Evolutionary conservation across 2,113 vertebrate genomes (phyloP), one percentile per base, ranked within the genome.

Genomic region (Emydocephalus ijimae): DNA sequence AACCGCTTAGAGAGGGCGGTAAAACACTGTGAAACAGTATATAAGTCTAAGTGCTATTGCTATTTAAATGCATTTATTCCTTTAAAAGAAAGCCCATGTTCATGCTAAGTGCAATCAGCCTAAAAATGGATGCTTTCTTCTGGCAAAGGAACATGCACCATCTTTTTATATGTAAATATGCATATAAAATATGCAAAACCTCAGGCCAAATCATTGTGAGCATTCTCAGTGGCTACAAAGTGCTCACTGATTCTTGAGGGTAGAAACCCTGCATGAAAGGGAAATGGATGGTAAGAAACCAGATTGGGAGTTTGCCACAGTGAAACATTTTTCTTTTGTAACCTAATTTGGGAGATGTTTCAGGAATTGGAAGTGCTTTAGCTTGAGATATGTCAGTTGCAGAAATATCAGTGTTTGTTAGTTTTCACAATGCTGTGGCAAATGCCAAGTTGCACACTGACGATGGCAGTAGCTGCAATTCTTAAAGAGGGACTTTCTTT

Each of bases 401-500:
- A 0, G 4, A 92, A 96, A 95, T 64, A 89, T 94, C 91, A 91
- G 11, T 43, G 86, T 50, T 52, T 89, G 29, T 11, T 85, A 94
- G 20, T 57, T 94, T 87, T 34, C 26, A 43, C 81, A 92, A 94
- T 56, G 95, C 93, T 96, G 96, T 96, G 95, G 94, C 95, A 92
- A 45, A 89, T 20, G 1, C 93, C 94, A 94, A 93, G 92, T 96
- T 94, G 95, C 89, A 91, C 90, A 94, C 92, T 95, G 69, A 39
- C 1, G 18, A 8, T 81, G 69, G 2, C 15, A 15, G 93, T 0
- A 96, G 95, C 96, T 97, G 96, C 96, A 96, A 96, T 97, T 96
- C 96, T 97, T 97, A 97, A 97, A 97, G 97, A 97, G 97, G 97
- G 96, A 96, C 96, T 29, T 0, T 55, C 0, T 95, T 94, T 94